Percentiles rank a stretch among this genome's conserved stretches.
Evolutionary conservation across 2,113 vertebrate species (phyloP).

Genomic region (Elephantulus edwardii): DNA sequence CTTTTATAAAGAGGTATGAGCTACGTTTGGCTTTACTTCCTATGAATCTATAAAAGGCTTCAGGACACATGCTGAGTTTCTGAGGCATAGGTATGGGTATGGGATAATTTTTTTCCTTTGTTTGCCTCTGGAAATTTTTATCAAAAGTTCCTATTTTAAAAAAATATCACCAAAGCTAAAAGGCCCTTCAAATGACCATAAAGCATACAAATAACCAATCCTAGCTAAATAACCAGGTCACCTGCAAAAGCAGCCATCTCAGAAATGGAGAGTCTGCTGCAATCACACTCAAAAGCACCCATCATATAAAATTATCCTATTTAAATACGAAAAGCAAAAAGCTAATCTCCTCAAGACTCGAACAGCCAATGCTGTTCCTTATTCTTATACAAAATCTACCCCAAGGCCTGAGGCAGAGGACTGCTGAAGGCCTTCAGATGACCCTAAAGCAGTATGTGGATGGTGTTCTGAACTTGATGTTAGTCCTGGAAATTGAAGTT

Average conservation of each 20-base stretch:
- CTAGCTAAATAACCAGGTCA: conserved; percentile 80
- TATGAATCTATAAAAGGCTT: conserved; percentile 85
- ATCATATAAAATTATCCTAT: conserved; percentile 87
- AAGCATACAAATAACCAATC: conserved; percentile 83
- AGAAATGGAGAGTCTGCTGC: conserved; percentile 82
- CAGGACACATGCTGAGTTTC: conserved; percentile 81
- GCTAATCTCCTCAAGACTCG: conserved; percentile 81
- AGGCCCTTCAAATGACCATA: conserved; percentile 85
- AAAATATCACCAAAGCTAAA: conserved; percentile 83
- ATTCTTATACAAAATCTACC: conserved; percentile 81
- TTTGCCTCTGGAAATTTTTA: conserved; percentile 81
- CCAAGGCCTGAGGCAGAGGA: conserved; percentile 80
- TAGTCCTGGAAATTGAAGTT: conserved; percentile 58
- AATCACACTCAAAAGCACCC: conserved; percentile 85
- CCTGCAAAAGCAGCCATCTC: conserved; percentile 85
- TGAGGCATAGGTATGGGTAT: conserved; percentile 81
- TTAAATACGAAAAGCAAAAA: conserved; percentile 86
- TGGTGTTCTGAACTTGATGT: conserved; percentile 46
- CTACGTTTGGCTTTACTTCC: conserved; percentile 86
- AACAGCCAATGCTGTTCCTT: conserved; percentile 79
- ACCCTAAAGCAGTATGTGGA: too few species aligned
- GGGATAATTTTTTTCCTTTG: conserved; percentile 46
- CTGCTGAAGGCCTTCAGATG: conserved; percentile 76
- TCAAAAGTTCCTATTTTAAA: conserved; percentile 79
- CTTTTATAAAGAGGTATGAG: conserved; percentile 85